Evolutionary conservation across 2,797 vertebrate species (phyloP), one percentile per base, ranked within the genome.

Genomic region (Helarctos malayanus): DNA sequence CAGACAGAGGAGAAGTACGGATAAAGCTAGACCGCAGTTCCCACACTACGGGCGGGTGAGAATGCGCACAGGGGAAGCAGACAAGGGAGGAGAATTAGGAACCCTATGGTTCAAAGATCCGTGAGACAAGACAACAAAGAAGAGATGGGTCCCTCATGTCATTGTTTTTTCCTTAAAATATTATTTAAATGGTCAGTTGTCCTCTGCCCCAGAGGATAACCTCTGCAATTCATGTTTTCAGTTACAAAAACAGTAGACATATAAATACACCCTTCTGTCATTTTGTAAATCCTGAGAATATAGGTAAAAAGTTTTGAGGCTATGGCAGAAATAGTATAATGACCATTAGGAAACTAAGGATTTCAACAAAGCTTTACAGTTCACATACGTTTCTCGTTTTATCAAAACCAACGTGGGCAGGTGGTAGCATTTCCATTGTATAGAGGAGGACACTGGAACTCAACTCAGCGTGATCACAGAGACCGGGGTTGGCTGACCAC

Each of bases 121-220:
- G 12, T 29, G 29, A 27, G 19, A 38, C 27, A 5, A 65, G 82
- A 4, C 5, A 61, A 45, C 52, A 69, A 63, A 82, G 65, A 35
- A 82, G 25, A 73, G 47, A 38, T 1, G 13, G 0, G 5, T 11
- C 10, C 47, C 45, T 8, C 0, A 1, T 12, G 15, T 76, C 19
- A 54, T 0, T 27, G 49, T 38, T 54, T 79, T 75, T 94, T 59
- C 61, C 63, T 61, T 32, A 61, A 83, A 80, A 49, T 16, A 41
- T 32, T 13, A 57, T 19, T 12, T 21, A 69, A 90, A 35, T 5
- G 32, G 7, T 54, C 16, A 65, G 25, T 18, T 63, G n/a, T 56
- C 25, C 23, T 47, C n/a, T 29, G 49, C 7, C 23, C 29, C 29
- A 2, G 9, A 87, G 56, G 12, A 73, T 21, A 82, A 4, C n/a